A percentile compares a stretch with the other conserved stretches of the same genome.
Conservation (phyloP, 2,888 invertebrate species). For the Himalopsyche tibetana region DNA sequence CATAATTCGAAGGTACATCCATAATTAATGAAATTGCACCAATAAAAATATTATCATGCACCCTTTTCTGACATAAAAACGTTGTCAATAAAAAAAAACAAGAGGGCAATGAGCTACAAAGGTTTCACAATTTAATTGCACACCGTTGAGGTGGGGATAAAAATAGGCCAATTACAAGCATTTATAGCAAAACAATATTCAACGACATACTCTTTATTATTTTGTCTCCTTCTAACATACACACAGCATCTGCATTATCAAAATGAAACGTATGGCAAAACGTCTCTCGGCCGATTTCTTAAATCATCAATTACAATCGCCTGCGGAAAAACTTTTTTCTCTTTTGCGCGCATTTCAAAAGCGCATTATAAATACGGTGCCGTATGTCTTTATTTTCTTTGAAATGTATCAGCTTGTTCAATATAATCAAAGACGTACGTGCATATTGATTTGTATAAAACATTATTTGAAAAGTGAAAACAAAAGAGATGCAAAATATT, state of each 20-base stretch:
- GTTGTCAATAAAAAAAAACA: constrained; percentile 40
- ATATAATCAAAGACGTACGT: constrained; percentile 50
- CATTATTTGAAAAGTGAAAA: constrained; percentile 16
- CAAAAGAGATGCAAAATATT: constrained; percentile 45
- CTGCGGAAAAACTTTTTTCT: background rate
- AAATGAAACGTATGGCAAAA: background rate
- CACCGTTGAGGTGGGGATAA: constrained; percentile 47
- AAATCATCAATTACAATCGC: background rate
- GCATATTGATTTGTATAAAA: constrained; percentile 54
- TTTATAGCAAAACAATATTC: constrained; percentile 47
- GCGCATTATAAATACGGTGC: background rate
- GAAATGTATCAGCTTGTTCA: background rate
- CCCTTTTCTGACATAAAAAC: background rate
- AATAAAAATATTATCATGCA: constrained; percentile 29
- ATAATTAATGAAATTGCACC: constrained; percentile 24
- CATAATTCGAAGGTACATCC: background rate
- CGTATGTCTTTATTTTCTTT: background rate
- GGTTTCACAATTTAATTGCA: constrained; percentile 37
- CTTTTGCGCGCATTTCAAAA: background rate
- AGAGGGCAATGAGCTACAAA: constrained; percentile 45
- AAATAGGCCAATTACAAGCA: constrained; percentile 60
- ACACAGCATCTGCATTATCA: background rate
- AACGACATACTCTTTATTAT: constrained; percentile 29
- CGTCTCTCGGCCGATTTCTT: background rate
- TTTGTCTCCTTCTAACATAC: constrained; percentile 25